Base-by-base conservation (phyloP, 2,888 invertebrate genomes). In the Plagodis dolabraria region DNA sequence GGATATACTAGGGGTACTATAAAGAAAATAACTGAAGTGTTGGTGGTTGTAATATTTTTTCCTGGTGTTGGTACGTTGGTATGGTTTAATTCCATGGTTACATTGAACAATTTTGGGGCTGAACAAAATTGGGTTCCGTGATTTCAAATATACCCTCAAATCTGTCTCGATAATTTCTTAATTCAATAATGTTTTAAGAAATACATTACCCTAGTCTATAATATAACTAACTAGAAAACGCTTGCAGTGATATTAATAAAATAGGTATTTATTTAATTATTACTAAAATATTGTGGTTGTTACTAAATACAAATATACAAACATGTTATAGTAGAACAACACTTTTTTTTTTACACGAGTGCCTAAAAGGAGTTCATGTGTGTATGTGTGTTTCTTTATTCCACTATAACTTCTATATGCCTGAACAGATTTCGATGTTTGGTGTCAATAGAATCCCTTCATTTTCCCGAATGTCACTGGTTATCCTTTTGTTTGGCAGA, bases 241-340 rank as follows among this genome's bases (percentile, higher is more conserved):
- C 68, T 66, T 66, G 64, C 66, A 60, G 59, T 63, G 68, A 65
- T 67, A 58, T 58, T 58, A 58, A 57, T 56, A 55, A 55, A 38
- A 54, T 60, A 60, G 47, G 42, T 60, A 63, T 53, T 64, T 48
- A 53, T 57, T 52, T 48, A 54, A 52, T 48, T n/a, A 42, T 6
- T 6, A 35, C 35, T 35, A 35, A 6, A 42, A 53, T 45, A 51
- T 36, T 56, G 52, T 33, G 44, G 53, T 50, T 49, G 53, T 50
- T 5, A 46, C 33, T 56, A 5, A 50, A 45, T 42, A 51, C 34
- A 42, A 57, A 59, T 47, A 62, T 55, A 64, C 57, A 60, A 55
- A 38, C 12, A 34, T 33, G 1, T 4, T 38, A 9, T 8, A 38
- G 38, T 8, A 38, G 9, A 8, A 38, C 7, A 38, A 38, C 7